Base-by-base conservation (phyloP, 2,888 invertebrate species). In the Trachelus troglodyta region DNA sequence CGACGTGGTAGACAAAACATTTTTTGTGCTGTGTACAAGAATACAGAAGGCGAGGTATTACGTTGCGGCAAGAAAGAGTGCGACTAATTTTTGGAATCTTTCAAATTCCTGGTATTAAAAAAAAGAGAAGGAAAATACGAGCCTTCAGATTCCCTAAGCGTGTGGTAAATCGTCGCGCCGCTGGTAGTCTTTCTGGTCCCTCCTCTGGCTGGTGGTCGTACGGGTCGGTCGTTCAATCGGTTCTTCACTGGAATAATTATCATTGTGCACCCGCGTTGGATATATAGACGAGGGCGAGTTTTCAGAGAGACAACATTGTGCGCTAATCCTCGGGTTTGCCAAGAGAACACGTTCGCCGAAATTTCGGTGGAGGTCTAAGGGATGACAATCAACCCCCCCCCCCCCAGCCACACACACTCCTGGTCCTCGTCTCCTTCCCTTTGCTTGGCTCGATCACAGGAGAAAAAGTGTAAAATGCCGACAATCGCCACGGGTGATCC, bases 321-420 rank as follows among this genome's bases (percentile, higher is more conserved):
- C 79, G 75, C 73, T 85, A 85, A 85, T 85, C 85, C 83, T 73
- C 56, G 79, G 75, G 79, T 76, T 73, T 75, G 73, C 73, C 77
- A 74, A 79, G 75, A 68, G 76, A 77, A 78, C 85, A 85, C 85
- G 85, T 85, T 79, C 81, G 37, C 12, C 68, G 75, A 77, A 80
- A 85, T 85, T 85, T 83, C 80, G 31, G 71, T 12, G 23, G 12
- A 71, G 31, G 71, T 31, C 33, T 33, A 71, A 71, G 71, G 71
- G 71, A 71, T 31, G 71, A 34, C 33, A 31, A 71, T 71, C 40
- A 37, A 37, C 15, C 40, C 40, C 40, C 40, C 6, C 15, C 31
- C 40, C 15, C 4, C 12, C 0, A 37, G 4, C 12, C 37, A 37
- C 37, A 37, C 37, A 37, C 37, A 37, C 37, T 37, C 9, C 40